Conservation (phyloP, 2,113 vertebrate species). For the Bucco capensis region DNA sequence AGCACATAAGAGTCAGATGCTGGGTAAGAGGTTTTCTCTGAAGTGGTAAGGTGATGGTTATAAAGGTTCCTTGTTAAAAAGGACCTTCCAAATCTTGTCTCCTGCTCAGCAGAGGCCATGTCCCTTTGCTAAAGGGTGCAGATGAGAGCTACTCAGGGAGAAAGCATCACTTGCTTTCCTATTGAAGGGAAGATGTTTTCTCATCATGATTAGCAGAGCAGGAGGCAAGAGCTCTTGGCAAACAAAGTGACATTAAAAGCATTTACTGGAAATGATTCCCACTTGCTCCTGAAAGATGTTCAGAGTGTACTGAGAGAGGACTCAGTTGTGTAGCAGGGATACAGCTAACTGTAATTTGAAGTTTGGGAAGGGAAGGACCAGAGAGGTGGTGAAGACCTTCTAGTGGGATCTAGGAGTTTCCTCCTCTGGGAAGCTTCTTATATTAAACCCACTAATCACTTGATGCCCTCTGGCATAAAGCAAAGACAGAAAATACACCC, state of each 20-base stretch:
- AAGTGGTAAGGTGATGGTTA: not conserved
- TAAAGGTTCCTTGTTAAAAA: not conserved
- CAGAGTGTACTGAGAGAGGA: not conserved
- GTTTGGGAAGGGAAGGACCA: not conserved
- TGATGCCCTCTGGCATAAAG: constrained; percentile 9
- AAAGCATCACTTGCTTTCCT: constrained; percentile 38
- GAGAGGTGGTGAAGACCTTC: not conserved
- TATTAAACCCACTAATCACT: constrained; percentile 53
- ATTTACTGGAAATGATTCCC: constrained; percentile 66
- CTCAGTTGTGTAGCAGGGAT: not conserved
- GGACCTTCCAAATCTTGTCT: not conserved
- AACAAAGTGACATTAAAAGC: constrained; percentile 66
- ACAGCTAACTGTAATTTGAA: constrained; percentile 17
- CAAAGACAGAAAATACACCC: not conserved
- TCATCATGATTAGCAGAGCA: constrained; percentile 22
- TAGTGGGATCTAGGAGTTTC: not conserved
- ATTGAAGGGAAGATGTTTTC: constrained; percentile 40
- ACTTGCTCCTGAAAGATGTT: constrained; percentile 48
- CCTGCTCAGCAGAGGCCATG: not conserved
- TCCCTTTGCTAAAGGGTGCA: not conserved
- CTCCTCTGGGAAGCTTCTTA: not conserved
- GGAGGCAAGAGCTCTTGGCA: constrained; percentile 54
- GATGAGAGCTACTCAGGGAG: not conserved
- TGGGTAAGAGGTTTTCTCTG: not conserved
- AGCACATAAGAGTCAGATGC: not conserved